Conservation (phyloP, 2,888 invertebrate species). For the Orchestes rusci region DNA sequence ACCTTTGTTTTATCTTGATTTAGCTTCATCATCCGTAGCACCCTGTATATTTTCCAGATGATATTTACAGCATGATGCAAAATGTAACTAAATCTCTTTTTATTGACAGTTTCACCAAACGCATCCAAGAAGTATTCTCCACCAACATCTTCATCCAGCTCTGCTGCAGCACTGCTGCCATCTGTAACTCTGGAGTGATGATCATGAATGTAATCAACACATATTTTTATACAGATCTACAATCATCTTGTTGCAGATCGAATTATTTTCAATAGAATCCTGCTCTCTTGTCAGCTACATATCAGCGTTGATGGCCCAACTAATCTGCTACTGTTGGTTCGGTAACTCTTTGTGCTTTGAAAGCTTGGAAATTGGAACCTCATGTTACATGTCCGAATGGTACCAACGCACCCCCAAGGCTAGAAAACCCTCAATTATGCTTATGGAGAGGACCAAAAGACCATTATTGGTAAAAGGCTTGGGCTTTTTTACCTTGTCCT, state of each 20-base stretch:
- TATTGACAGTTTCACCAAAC: neutral
- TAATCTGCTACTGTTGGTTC: slow-evolving; percentile 32
- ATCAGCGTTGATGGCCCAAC: slow-evolving; percentile 30
- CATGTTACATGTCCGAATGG: slow-evolving; percentile 21
- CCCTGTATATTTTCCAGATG: too few relatives aligned
- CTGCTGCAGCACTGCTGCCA: slow-evolving; percentile 7
- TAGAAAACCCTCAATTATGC: slow-evolving; percentile 14
- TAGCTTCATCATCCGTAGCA: too few relatives aligned
- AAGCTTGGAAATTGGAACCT: slow-evolving; percentile 13
- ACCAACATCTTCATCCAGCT: neutral
- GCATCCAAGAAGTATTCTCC: neutral
- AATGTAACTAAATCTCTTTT: too few relatives aligned
- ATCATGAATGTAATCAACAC: slow-evolving; percentile 16
- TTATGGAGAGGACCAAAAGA: slow-evolving; percentile 22
- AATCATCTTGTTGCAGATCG: too few relatives aligned
- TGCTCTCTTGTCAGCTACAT: slow-evolving; percentile 28
- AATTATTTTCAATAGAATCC: too few relatives aligned
- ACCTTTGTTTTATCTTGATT: too few relatives aligned
- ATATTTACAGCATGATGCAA: too few relatives aligned
- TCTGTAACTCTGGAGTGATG: slow-evolving; percentile 15
- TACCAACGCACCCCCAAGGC: slow-evolving; percentile 6
- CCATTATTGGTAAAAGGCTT: slow-evolving; percentile 12
- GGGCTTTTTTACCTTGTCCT: slow-evolving; percentile 8
- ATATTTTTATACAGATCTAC: too few relatives aligned
- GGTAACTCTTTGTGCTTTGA: slow-evolving; percentile 30